Evolutionary conservation across 2,113 vertebrate species (phyloP).

Genomic region (Corythornis vintsioides): DNA sequence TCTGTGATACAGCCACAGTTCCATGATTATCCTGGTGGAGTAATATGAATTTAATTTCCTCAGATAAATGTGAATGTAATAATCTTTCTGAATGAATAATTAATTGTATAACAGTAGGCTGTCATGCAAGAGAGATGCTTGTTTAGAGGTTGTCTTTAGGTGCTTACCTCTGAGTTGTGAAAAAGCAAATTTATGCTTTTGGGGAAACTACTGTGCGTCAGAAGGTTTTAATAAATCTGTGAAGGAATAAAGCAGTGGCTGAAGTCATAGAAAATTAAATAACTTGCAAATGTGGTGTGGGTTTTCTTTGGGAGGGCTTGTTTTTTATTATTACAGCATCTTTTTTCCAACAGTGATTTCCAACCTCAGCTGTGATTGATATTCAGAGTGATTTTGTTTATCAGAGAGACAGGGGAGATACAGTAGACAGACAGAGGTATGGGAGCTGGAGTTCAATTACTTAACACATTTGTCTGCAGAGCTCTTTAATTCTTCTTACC

Average conservation of each 20-base stretch:
- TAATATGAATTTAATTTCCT: not conserved
- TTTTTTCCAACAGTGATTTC: not conserved
- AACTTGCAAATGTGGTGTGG: not conserved
- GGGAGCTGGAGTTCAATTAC: slow-evolving; percentile 17
- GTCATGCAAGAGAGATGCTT: not conserved
- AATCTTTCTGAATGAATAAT: not conserved
- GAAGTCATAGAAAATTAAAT: not conserved
- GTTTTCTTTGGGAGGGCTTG: not conserved
- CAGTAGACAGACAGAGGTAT: not conserved
- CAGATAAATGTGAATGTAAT: not conserved
- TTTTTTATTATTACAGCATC: not conserved
- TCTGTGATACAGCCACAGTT: not conserved
- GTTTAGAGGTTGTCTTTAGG: not conserved
- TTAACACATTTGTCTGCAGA: slow-evolving; percentile 18
- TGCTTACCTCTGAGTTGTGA: not conserved
- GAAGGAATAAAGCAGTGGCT: not conserved
- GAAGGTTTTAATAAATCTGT: not conserved
- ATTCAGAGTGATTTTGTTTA: not conserved
- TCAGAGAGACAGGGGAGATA: not conserved
- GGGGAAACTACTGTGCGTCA: not conserved
- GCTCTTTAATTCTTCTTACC: slow-evolving; percentile 69
- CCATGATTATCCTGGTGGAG: not conserved
- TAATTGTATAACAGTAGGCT: not conserved
- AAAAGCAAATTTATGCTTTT: not conserved
- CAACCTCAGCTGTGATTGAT: not conserved